Conservation (phyloP, 2,113 vertebrate species). For the Passer montanus region DNA sequence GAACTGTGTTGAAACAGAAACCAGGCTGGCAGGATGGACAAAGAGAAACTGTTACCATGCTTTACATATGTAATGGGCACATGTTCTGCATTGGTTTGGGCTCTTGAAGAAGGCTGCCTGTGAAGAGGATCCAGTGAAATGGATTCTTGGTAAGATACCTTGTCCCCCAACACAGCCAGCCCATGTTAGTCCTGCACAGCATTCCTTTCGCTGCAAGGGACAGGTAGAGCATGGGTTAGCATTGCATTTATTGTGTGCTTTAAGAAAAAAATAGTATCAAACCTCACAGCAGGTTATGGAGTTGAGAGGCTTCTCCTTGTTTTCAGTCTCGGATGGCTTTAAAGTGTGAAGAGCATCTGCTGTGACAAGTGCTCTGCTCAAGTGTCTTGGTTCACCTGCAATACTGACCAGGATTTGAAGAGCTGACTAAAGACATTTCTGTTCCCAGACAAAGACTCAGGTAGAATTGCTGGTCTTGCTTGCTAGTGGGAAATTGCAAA, state of each 20-base stretch:
- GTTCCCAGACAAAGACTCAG: background rate
- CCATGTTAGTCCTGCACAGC: background rate
- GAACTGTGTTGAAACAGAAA: background rate
- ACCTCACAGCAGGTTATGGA: background rate
- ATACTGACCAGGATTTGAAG: background rate
- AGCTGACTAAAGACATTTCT: background rate
- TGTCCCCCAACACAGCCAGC: background rate
- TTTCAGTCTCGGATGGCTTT: background rate
- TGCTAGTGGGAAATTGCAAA: background rate
- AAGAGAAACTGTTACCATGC: background rate
- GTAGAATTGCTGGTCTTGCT: background rate
- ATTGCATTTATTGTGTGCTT: background rate
- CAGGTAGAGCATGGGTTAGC: accelerated
- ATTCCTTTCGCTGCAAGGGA: accelerated
- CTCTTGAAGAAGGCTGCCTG: background rate
- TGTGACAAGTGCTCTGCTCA: background rate
- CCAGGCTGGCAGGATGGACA: background rate
- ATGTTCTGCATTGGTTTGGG: background rate
- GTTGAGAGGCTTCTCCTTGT: background rate
- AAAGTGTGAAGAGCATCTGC: background rate
- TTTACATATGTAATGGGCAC: background rate
- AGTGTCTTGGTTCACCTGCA: background rate
- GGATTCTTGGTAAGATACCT: background rate
- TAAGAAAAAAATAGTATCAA: background rate
- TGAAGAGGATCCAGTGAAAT: background rate